These are phyloP conservation scores for Eupithecia abbreviata DNA, from an alignment of 2,888 invertebrate species.

Conservation along the genomic window DNA sequence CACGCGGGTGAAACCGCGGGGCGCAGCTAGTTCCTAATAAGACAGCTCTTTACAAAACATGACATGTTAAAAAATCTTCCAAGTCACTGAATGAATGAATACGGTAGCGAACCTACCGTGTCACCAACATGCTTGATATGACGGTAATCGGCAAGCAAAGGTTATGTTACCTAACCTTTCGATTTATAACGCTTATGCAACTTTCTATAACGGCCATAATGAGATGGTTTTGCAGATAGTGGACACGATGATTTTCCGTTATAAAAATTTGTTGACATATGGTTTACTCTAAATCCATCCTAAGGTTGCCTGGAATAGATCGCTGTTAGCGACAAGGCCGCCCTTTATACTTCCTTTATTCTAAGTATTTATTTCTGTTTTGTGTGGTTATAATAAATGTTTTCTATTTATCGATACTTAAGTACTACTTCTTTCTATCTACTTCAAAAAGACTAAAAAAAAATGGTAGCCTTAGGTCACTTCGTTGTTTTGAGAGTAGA, in stretches of 20 bases:
- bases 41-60: not conserved
- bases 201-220: constrained; percentile 41
- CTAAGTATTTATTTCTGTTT: too few relatives aligned
- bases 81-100: not conserved
- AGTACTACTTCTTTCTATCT: too few relatives aligned
- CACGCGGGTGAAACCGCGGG: too few relatives aligned
- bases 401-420: too few relatives aligned
- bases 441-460: too few relatives aligned
- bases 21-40: not conserved
- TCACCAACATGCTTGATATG: not conserved
- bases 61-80: not conserved
- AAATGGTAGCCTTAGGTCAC: too few relatives aligned
- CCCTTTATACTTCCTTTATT: too few relatives aligned
- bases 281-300: not conserved
- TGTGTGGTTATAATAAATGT: too few relatives aligned
- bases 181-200: constrained; percentile 39
- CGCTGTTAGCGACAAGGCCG: too few relatives aligned
- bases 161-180: constrained; percentile 39
- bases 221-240: constrained; percentile 34
- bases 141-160: constrained; percentile 13
- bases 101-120: not conserved
- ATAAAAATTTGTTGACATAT: not conserved
- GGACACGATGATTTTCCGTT: not conserved
- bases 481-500: too few relatives aligned
- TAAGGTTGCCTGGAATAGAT: too few relatives aligned